Base-by-base conservation (phyloP, 2,888 invertebrate genomes). In the Xestia xanthographa region DNA sequence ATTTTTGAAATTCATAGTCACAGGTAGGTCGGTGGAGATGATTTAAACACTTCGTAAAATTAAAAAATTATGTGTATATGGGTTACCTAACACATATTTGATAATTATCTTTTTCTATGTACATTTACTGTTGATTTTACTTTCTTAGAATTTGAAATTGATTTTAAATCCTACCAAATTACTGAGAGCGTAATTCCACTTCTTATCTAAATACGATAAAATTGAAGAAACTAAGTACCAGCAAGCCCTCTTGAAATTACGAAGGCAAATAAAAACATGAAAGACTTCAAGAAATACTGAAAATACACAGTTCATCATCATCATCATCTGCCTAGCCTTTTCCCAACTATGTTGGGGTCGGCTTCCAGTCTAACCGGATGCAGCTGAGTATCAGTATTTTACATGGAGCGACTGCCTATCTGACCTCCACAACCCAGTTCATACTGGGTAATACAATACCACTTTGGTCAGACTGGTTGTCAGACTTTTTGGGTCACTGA, bases 251-350 rank as follows among this genome's bases (percentile, higher is more conserved):
- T 63, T 48, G 4, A 29, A 79, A 58, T 76, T 50, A 60, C 12
- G 48, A 79, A 60, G 3, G 17, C 14, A 48, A 68, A 69, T 41
- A 58, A 53, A 77, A 43, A 38, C n/a, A 26, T n/a, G 26, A 79
- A 43, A 38, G 38, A 1, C n/a, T 66, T 68, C 22, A 56, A 65
- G 60, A 63, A 29, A 29, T 58, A 71, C 50, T 34, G 50, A 68
- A 72, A 60, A 43, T 41, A 45, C n/a, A 41, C 26, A 50, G 38
- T 60, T 72, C n/a, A n/a, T n/a, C n/a, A n/a, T n/a, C n/a, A n/a
- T n/a, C n/a, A n/a, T n/a, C n/a, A n/a, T n/a, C n/a, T n/a, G n/a
- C n/a, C n/a, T n/a, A n/a, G n/a, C n/a, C n/a, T n/a, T n/a, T n/a
- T n/a, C n/a, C n/a, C n/a, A n/a, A n/a, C n/a, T n/a, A n/a, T n/a